phyloP scores from a whole-genome alignment of 2,113 vertebrate genomes.

The Salvelinus namaycush region DNA sequence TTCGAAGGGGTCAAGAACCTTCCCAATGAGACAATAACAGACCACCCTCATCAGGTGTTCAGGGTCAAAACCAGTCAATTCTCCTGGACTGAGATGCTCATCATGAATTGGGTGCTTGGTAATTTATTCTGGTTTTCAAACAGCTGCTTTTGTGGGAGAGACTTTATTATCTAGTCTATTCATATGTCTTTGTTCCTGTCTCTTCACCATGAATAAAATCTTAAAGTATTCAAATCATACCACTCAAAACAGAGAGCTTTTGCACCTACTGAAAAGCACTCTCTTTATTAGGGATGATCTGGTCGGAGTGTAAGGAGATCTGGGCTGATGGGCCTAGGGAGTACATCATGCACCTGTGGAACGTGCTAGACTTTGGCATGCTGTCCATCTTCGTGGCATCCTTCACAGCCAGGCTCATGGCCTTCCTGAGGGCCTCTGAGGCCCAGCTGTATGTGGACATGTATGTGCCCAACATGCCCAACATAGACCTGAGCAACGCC shows the following conservation, averaged over 20 bases:
- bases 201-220: not conserved
- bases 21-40: conserved; percentile 83
- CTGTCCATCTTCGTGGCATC: conserved; percentile 87
- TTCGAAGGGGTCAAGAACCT: conserved; percentile 82
- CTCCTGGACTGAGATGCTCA: conserved; percentile 88
- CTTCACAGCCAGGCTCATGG: conserved; percentile 84
- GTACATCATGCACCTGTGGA: conserved; percentile 84
- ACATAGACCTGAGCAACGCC: conserved; percentile 76
- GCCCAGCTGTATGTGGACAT: conserved; percentile 84
- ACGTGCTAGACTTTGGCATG: conserved; percentile 87
- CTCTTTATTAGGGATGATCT: conserved; percentile 81
- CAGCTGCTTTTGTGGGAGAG: conserved; percentile 45
- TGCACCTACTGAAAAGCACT: not conserved
- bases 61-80: conserved; percentile 87
- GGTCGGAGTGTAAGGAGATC: conserved; percentile 89
- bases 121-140: conserved; percentile 22
- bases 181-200: not conserved
- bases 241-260: too few species aligned
- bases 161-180: not conserved
- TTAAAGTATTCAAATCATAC: not conserved
- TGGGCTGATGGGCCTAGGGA: conserved; percentile 85
- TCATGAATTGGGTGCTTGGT: conserved; percentile 91
- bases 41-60: conserved; percentile 87
- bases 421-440: conserved; percentile 82
- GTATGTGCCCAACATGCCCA: conserved; percentile 75